Conservation (phyloP, 2,113 vertebrate species). For the Axis porcinus region DNA sequence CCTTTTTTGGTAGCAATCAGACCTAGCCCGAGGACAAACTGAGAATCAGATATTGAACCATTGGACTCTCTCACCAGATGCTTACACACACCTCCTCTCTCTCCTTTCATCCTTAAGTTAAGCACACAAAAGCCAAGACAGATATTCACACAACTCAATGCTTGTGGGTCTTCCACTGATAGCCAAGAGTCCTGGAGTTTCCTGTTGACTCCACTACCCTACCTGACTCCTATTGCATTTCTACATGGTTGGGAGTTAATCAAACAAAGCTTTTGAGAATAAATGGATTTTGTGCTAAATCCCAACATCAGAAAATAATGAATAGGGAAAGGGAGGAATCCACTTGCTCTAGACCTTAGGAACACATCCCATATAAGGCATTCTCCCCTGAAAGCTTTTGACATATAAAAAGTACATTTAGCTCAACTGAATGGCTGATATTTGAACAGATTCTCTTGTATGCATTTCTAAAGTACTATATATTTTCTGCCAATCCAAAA, state of each 20-base stretch:
- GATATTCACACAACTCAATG: neutral
- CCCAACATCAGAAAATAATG: neutral
- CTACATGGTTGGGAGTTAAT: neutral
- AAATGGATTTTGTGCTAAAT: conserved; percentile 11
- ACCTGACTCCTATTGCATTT: neutral
- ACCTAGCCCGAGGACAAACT: neutral
- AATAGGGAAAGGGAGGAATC: neutral
- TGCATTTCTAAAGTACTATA: conserved; percentile 42
- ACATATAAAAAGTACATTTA: conserved; percentile 23
- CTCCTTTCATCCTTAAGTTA: neutral
- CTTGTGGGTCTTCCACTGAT: neutral
- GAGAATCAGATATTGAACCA: neutral
- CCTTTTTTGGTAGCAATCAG: neutral
- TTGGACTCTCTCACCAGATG: fast-evolving
- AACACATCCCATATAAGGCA: neutral
- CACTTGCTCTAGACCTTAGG: neutral
- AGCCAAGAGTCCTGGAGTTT: neutral
- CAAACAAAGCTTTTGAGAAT: neutral
- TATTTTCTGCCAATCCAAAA: conserved; percentile 45
- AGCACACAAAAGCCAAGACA: neutral
- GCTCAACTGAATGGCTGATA: conserved; percentile 40
- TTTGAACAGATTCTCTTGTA: conserved; percentile 30
- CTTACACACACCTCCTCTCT: neutral
- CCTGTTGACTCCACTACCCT: neutral
- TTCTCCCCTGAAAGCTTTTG: conserved; percentile 3